Evolutionary conservation across 2,888 invertebrate genomes (phyloP).

Genomic region (Epirrhoe tristata): DNA sequence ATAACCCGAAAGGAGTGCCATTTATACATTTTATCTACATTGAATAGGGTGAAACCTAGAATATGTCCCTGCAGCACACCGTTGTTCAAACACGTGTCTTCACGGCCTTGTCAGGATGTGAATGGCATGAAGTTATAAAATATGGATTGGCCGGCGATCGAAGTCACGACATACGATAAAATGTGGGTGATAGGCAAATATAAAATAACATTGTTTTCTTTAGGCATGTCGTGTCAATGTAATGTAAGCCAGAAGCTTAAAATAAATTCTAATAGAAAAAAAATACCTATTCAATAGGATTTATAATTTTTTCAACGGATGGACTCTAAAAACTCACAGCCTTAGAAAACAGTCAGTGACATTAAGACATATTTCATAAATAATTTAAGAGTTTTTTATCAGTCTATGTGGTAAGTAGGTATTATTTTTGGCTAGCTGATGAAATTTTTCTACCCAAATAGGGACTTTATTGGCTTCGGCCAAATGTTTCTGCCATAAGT

Average conservation of each 20-base stretch:
- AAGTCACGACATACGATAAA: constrained; percentile 33
- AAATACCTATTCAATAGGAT: not conserved
- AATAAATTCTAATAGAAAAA: not conserved
- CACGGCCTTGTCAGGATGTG: constrained; percentile 34
- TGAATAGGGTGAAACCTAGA: constrained; percentile 22
- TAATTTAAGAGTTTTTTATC: too few relatives aligned
- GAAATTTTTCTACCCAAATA: not conserved
- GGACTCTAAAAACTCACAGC: too few relatives aligned
- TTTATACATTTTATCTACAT: not conserved
- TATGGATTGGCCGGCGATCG: constrained; percentile 33
- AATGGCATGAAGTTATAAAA: constrained; percentile 33
- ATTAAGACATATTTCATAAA: too few relatives aligned
- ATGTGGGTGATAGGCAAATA: constrained; percentile 28
- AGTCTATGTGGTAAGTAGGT: too few relatives aligned
- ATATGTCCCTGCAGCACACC: constrained; percentile 33
- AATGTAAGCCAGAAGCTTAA: constrained; percentile 9
- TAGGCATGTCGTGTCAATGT: constrained; percentile 16
- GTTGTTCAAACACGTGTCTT: constrained; percentile 27
- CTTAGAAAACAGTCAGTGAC: too few relatives aligned
- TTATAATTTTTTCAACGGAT: not conserved
- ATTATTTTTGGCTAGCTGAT: too few relatives aligned
- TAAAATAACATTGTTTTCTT: constrained; percentile 6
- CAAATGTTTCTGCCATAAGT: constrained; percentile 15
- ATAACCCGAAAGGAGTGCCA: not conserved
- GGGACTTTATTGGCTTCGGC: not conserved